Evolutionary conservation across 2,113 vertebrate species (phyloP).

Genomic region (Cervus canadensis): DNA sequence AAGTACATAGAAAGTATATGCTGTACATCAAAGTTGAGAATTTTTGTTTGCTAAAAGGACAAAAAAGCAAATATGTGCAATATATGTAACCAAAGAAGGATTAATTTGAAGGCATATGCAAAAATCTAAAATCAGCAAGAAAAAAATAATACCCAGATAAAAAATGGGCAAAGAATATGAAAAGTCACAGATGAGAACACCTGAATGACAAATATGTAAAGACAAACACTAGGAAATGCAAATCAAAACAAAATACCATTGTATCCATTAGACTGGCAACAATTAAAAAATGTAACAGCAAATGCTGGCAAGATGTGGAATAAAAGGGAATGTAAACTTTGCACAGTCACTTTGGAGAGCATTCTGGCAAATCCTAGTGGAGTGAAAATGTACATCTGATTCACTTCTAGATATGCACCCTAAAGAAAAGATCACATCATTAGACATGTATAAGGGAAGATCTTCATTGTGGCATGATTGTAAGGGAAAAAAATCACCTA

Average conservation of each 20-base stretch:
- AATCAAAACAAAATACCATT: background rate
- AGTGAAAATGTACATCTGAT: background rate
- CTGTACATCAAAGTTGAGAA: constrained; percentile 10
- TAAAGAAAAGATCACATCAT: background rate
- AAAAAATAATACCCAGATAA: background rate
- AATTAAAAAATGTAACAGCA: background rate
- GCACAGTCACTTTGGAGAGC: background rate
- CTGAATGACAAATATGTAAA: background rate
- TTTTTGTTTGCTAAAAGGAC: background rate
- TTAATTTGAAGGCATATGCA: background rate
- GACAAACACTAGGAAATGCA: background rate
- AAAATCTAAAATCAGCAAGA: background rate
- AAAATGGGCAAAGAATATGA: background rate
- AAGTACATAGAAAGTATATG: background rate
- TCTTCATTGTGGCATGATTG: background rate
- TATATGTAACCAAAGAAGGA: background rate
- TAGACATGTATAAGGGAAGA: background rate
- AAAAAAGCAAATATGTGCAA: background rate
- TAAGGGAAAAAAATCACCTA: background rate
- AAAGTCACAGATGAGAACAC: constrained; percentile 11
- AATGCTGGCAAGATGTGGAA: background rate
- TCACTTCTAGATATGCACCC: background rate
- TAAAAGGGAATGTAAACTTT: background rate
- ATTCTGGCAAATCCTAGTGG: background rate
- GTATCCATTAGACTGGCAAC: background rate